phyloP scores from a whole-genome alignment of 2,888 invertebrate genomes.

The Arrhopalites spinosus region DNA sequence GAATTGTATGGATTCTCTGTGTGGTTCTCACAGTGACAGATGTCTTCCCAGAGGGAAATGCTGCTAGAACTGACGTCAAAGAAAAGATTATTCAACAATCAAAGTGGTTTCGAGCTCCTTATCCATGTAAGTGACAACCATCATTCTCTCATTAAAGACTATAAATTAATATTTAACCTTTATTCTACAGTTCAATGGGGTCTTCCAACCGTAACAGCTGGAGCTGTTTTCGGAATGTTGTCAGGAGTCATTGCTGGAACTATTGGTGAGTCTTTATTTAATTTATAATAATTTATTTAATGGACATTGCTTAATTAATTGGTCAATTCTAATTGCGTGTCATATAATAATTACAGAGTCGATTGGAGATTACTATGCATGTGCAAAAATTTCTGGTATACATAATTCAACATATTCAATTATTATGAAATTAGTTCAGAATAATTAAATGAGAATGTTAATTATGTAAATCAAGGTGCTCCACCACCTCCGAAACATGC shows the following conservation, averaged over 20 bases:
- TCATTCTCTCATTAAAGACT: background rate
- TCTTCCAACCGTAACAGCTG: constrained; percentile 57
- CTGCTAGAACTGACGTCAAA: constrained; percentile 75
- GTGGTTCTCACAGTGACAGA: constrained; percentile 70
- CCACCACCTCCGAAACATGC: constrained; percentile 63
- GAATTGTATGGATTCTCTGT: constrained; percentile 77
- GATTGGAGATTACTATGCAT: constrained; percentile 65
- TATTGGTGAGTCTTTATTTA: too few relatives aligned
- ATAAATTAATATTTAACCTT: background rate
- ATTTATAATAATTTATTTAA: too few relatives aligned
- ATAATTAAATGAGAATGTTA: background rate
- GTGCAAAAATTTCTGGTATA: constrained; percentile 61
- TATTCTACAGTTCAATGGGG: constrained; percentile 60
- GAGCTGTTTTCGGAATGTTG: constrained; percentile 58
- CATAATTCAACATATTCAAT: background rate
- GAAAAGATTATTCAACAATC: constrained; percentile 71
- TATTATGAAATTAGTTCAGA: background rate
- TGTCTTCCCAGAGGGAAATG: constrained; percentile 68
- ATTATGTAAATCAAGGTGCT: constrained; percentile 57
- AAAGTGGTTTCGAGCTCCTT: constrained; percentile 81
- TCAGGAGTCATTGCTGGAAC: constrained; percentile 58
- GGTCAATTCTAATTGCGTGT: too few relatives aligned
- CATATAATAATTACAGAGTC: too few relatives aligned
- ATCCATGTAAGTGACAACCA: constrained; percentile 67
- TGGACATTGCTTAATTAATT: too few relatives aligned